phyloP scores from a whole-genome alignment of 2,113 vertebrate species.

The Eudyptes chrysolophus region DNA sequence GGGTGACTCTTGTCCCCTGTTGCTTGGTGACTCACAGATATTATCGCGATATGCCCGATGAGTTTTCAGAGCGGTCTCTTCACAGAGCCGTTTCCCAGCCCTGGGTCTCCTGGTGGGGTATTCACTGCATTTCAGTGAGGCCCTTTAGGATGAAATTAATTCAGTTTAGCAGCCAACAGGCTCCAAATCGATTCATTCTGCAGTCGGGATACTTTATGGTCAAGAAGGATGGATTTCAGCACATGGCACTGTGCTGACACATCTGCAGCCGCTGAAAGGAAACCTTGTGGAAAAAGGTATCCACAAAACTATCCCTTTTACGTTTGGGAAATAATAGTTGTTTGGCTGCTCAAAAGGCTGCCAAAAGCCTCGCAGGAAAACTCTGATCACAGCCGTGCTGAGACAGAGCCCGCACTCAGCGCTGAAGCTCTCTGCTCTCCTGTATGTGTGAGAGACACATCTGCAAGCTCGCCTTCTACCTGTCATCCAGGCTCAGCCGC shows the following conservation, averaged over 20 bases:
- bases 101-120: background rate
- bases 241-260: background rate
- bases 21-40: background rate
- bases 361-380: background rate
- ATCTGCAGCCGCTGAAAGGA: background rate
- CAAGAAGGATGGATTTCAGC: background rate
- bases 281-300: background rate
- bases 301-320: background rate
- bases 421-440: background rate
- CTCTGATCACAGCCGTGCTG: background rate
- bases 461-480: background rate
- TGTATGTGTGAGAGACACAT: accelerated
- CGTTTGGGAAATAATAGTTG: background rate
- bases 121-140: background rate
- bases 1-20: background rate
- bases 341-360: background rate
- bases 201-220: background rate
- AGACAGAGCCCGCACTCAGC: background rate
- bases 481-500: background rate
- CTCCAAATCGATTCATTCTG: constrained; percentile 36
- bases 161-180: constrained; percentile 39
- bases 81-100: background rate
- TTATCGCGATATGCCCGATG: accelerated
- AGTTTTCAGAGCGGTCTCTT: background rate
- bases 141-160: constrained; percentile 31